A percentile compares a stretch with the other conserved stretches of the same genome.
Evolutionary conservation across 2,113 vertebrate genomes (phyloP).

Genomic region (Sylvia atricapilla): DNA sequence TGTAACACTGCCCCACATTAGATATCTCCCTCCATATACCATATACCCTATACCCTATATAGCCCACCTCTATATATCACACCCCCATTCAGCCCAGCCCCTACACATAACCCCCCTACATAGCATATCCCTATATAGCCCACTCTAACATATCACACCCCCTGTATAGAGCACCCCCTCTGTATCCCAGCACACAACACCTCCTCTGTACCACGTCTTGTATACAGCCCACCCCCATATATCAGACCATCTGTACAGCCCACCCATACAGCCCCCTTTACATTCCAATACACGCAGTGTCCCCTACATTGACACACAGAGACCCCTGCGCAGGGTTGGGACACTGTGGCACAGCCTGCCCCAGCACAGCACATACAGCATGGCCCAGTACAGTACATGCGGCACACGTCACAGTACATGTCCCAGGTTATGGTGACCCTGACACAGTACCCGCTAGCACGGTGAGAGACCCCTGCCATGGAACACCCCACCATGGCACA

Average conservation of each 20-base stretch:
- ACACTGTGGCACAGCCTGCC: background rate
- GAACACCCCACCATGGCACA: background rate
- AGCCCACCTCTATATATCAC: background rate
- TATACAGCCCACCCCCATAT: accelerated
- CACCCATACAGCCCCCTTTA: background rate
- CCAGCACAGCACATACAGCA: background rate
- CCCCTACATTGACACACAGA: accelerated
- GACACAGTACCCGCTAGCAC: background rate
- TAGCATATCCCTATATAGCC: background rate
- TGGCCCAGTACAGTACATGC: background rate
- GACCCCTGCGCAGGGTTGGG: too few species aligned
- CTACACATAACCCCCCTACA: background rate
- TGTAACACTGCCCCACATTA: background rate
- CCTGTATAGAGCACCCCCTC: background rate
- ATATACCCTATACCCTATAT: background rate
- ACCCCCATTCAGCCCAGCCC: background rate
- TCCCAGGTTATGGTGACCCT: accelerated
- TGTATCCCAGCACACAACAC: background rate
- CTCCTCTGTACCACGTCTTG: too few species aligned
- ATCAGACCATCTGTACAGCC: background rate
- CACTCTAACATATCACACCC: background rate
- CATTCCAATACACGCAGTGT: background rate
- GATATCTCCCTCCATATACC: background rate
- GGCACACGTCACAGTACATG: background rate
- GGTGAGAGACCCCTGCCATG: background rate